phyloP scores from a whole-genome alignment of 2,888 invertebrate genomes.

The Microchrysa polita region DNA sequence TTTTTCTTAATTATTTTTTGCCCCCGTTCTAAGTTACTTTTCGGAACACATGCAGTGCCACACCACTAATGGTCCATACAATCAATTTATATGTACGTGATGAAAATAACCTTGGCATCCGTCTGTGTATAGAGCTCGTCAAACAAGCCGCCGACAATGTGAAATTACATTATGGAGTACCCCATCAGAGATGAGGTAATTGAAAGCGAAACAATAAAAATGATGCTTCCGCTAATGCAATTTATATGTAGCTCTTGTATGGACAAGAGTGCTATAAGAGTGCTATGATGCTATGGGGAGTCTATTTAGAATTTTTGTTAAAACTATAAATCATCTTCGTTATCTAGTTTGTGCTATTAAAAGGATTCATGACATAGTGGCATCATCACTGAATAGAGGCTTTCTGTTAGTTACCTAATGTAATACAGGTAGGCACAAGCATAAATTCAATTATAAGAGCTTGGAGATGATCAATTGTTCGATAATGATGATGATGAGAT shows the following conservation, averaged over 20 bases:
- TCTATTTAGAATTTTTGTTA: too few species aligned
- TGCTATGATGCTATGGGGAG: too few species aligned
- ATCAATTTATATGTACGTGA: too few species aligned
- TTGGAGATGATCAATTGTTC: not conserved
- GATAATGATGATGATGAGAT: too few species aligned
- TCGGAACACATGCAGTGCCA: too few species aligned
- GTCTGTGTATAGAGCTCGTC: too few species aligned
- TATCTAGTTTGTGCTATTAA: not conserved
- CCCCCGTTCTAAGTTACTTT: too few species aligned
- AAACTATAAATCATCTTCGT: conserved; percentile 2
- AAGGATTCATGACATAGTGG: not conserved
- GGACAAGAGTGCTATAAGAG: not conserved
- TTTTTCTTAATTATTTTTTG: too few species aligned
- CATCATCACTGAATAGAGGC: not conserved
- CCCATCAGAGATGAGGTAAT: not conserved
- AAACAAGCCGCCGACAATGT: not conserved
- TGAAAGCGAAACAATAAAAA: not conserved
- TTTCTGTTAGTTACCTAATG: not conserved
- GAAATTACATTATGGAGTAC: not conserved
- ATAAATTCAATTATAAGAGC: not conserved
- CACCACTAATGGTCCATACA: too few species aligned
- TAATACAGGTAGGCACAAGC: not conserved
- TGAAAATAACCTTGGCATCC: not conserved
- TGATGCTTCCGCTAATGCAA: not conserved
- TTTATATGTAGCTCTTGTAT: not conserved